Evolutionary conservation across 92 coral and sea anemone genomes (phyloP).

Genomic region (Palythoa grandiflora): DNA sequence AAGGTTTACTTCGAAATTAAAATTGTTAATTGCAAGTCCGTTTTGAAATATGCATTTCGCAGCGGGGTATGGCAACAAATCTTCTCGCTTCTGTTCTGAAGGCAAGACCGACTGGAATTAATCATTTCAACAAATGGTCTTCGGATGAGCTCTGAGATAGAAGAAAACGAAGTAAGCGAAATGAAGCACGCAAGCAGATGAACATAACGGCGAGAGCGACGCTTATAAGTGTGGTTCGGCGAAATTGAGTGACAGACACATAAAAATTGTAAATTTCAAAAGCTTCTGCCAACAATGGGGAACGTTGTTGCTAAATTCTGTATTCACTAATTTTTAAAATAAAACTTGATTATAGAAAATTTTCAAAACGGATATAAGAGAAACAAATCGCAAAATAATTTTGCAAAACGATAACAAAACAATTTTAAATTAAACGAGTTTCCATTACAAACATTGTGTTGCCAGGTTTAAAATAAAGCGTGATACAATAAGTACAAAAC

Average conservation of each 20-base stretch:
- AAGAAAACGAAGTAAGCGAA: not conserved
- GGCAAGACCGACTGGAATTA: slow-evolving; percentile 18
- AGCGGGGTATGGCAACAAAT: slow-evolving; percentile 47
- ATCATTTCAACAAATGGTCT: slow-evolving; percentile 38
- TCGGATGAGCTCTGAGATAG: slow-evolving; percentile 20
- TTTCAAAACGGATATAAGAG: not conserved
- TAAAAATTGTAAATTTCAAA: not conserved
- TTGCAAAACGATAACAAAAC: not conserved
- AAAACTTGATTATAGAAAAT: not conserved
- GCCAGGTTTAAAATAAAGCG: not conserved
- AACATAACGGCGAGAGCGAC: not conserved
- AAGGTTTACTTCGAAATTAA: slow-evolving; percentile 46
- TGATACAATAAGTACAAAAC: not conserved
- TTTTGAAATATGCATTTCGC: slow-evolving; percentile 51
- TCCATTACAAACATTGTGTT: not conserved
- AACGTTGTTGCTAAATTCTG: not conserved
- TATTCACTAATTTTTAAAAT: not conserved
- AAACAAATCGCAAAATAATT: not conserved
- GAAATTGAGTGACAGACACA: slow-evolving; percentile 26
- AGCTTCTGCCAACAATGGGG: not conserved
- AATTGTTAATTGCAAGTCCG: slow-evolving; percentile 45
- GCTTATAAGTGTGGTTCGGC: not conserved
- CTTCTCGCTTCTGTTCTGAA: slow-evolving; percentile 36
- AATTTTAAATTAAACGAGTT: not conserved
- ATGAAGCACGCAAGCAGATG: not conserved